These are phyloP conservation scores for Drosophila asahinai DNA, from an alignment of 1,140 invertebrate species.

Conservation along the genomic window DNA sequence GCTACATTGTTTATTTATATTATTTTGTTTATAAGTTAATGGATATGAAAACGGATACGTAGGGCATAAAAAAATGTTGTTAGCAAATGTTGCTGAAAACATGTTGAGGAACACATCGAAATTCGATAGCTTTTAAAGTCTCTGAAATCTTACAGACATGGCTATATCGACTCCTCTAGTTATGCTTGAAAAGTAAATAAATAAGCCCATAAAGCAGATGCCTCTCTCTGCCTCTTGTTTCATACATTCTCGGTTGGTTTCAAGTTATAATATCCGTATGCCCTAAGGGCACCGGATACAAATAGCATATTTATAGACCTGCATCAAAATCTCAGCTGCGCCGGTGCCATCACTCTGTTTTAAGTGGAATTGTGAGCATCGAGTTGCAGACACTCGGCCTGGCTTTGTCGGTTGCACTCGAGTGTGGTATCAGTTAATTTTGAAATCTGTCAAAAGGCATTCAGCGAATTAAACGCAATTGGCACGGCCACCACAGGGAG, in stretches of 20 bases:
- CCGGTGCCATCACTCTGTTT: slow-evolving; percentile 4
- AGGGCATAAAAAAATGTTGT: no score
- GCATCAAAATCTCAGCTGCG: slow-evolving; percentile 4
- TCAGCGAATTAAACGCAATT: slow-evolving; percentile 82
- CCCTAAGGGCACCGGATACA: no score
- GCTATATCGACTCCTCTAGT: neutral
- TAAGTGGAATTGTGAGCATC: slow-evolving; percentile 1
- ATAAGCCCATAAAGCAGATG: no score
- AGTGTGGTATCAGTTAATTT: slow-evolving; percentile 79
- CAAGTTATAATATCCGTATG: neutral
- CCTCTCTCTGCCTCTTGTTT: no score
- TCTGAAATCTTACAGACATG: no score
- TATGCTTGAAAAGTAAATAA: neutral
- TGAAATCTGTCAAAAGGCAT: slow-evolving; percentile 82
- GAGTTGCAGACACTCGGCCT: slow-evolving; percentile 30
- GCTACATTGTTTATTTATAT: no score
- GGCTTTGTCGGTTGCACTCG: slow-evolving; percentile 61
- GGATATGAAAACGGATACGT: no score
- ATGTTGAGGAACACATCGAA: no score
- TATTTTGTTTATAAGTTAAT: no score
- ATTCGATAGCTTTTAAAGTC: no score
- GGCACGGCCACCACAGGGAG: slow-evolving; percentile 39
- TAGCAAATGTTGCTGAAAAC: no score
- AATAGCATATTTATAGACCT: neutral
- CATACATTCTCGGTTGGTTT: no score